Evolutionary conservation across 2,888 invertebrate genomes (phyloP), one percentile per base, ranked within the genome.

Genomic region (Cheilosia variabilis): DNA sequence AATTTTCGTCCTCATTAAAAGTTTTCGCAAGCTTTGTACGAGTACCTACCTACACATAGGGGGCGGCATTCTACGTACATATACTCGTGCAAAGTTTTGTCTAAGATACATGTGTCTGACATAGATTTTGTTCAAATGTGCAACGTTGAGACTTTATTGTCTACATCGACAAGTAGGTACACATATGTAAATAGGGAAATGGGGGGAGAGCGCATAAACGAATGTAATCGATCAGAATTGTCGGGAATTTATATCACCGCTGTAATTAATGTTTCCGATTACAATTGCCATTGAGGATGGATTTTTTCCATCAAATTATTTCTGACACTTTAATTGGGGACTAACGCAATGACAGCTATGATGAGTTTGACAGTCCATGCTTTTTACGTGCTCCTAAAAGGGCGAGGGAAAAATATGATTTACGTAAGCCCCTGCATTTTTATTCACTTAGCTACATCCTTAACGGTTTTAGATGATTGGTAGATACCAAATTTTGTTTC

Each of bases 1-100:
- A 77, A 77, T 77, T 63, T 69, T 78, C 77, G 78, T 78, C 55
- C 78, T 71, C 68, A 78, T 78, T 78, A 78, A 78, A 78, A 78
- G 69, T 78, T 78, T 77, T 78, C 78, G 78, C 69, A 78, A 78
- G 77, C 69, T 71, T 71, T 78, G 69, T 71, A 9, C 31, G 9
- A 31, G 9, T 31, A 31, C 6, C 9, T 27, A 27, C 2, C 9
- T 27, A 27, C 2, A 19, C 27, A 17, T 50, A 63, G 69, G 62
- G 69, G 69, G 78, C 53, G 50, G 58, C 17, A 57, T 43, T 45
- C n/a, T 50, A 27, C 68, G 22, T 22, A 13, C 4, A 37, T 37
- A 63, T 19, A 71, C 31, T 31, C 31, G 31, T 31, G 2, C 50
- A 78, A 57, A 31, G 50, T 65, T 75, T 66, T 43, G 76, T 52